Evolutionary conservation across 2,113 vertebrate species (phyloP).

Genomic region (Crotalus helleri): DNA sequence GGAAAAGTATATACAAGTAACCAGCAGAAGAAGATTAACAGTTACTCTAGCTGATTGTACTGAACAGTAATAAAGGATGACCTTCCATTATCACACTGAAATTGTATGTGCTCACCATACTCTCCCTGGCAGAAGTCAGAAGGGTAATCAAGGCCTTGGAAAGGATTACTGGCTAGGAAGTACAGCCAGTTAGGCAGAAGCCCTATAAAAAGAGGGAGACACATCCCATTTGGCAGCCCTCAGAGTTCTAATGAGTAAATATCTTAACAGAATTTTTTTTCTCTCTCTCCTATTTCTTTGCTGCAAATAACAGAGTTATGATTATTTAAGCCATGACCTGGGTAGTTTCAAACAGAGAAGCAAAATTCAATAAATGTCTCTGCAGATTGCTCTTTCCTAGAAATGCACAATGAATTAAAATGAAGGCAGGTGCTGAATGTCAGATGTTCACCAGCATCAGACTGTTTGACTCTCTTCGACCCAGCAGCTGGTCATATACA

Average conservation of each 20-base stretch:
- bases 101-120: neutral
- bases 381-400: constrained; percentile 29
- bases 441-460: constrained; percentile 13
- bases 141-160: constrained; percentile 32
- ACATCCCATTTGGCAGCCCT: neutral
- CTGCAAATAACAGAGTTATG: constrained; percentile 21
- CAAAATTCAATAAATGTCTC: constrained; percentile 20
- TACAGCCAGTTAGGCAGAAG: constrained; percentile 3
- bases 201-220: neutral
- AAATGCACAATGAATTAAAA: constrained; percentile 34
- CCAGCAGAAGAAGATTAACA: neutral
- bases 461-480: neutral
- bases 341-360: constrained; percentile 8
- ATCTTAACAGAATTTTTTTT: constrained; percentile 16
- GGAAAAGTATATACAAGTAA: neutral
- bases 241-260: constrained; percentile 8
- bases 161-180: constrained; percentile 19
- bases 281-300: neutral
- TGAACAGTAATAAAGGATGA: constrained; percentile 25
- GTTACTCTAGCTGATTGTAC: neutral
- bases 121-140: constrained; percentile 37
- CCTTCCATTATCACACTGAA: constrained; percentile 24
- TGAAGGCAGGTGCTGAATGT: neutral
- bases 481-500: neutral
- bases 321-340: constrained; percentile 7